phyloP scores from a whole-genome alignment of 2,113 vertebrate genomes.

The Trogon surrucura region DNA sequence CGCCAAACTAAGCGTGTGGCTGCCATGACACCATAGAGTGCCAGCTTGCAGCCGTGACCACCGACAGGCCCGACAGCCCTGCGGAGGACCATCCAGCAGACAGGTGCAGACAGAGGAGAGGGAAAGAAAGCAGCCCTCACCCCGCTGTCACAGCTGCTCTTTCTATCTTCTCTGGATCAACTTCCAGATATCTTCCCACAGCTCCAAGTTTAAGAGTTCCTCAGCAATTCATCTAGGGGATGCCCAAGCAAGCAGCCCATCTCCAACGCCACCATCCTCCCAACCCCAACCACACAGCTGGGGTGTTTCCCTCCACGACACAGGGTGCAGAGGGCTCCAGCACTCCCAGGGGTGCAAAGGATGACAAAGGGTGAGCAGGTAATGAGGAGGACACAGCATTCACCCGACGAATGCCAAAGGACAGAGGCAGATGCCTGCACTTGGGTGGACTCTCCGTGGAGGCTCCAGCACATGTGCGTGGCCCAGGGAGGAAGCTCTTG shows the following conservation, averaged over 20 bases:
- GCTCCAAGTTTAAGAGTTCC: background rate
- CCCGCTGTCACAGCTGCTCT: rapidly evolving
- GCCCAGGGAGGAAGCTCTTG: background rate
- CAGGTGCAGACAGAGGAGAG: rapidly evolving
- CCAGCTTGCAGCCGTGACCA: background rate
- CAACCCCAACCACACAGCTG: background rate
- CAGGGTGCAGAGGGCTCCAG: background rate
- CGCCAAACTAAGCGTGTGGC: background rate
- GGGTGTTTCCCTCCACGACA: rapidly evolving
- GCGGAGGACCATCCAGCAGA: rapidly evolving
- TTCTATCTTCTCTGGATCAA: background rate
- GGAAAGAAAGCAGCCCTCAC: background rate
- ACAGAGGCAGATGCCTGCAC: rapidly evolving
- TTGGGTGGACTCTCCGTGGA: background rate
- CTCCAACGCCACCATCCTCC: background rate
- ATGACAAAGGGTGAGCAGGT: background rate
- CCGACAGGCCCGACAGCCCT: background rate
- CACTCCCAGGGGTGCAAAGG: background rate
- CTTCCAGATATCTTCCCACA: background rate
- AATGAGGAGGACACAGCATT: background rate
- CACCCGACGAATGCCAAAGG: background rate
- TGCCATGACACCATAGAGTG: rapidly evolving
- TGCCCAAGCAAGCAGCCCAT: background rate
- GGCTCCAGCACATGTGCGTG: background rate
- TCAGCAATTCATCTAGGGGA: background rate